A percentile compares a stretch with the other conserved stretches of the same genome.
phyloP scores from a whole-genome alignment of 2,797 vertebrate genomes.

The Acropternis orthonyx region DNA sequence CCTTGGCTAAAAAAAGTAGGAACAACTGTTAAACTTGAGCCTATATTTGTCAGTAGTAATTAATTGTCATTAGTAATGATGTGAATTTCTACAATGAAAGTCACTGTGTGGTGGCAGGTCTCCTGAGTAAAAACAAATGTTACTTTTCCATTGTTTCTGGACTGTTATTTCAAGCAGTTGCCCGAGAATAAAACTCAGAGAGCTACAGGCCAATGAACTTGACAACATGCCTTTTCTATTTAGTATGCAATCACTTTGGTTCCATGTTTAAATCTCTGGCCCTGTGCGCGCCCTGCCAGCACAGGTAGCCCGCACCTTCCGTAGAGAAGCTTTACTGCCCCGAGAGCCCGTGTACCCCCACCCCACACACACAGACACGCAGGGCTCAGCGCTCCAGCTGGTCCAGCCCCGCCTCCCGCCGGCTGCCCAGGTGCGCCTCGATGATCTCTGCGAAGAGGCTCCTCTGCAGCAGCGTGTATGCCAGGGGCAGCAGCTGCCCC shows the following conservation, averaged over 20 bases:
- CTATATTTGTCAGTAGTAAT: neutral
- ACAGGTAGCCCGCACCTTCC: neutral
- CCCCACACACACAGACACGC: no score
- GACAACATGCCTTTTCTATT: neutral
- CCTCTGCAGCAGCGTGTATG: conserved; percentile 89
- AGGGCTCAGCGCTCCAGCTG: conserved; percentile 77
- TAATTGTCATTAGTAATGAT: accelerated
- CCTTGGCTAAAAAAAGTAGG: neutral
- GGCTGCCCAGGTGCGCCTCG: conserved; percentile 84
- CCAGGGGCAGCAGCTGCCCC: conserved; percentile 91
- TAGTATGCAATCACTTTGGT: neutral
- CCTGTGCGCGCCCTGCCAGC: neutral
- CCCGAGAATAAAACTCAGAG: neutral
- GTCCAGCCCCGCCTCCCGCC: conserved; percentile 83
- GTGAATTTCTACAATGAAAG: accelerated
- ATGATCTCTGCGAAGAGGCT: conserved; percentile 89
- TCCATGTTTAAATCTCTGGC: neutral
- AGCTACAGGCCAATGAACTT: accelerated
- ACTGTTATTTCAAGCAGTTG: neutral
- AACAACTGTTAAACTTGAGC: neutral
- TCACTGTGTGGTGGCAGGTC: accelerated
- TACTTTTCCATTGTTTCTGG: neutral
- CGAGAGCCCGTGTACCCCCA: neutral
- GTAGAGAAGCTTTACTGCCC: conserved; percentile 4
- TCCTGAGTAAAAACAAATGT: neutral